Conservation (phyloP, 1,140 invertebrate genomes). For the Caenorhabditis tropicalis region DNA sequence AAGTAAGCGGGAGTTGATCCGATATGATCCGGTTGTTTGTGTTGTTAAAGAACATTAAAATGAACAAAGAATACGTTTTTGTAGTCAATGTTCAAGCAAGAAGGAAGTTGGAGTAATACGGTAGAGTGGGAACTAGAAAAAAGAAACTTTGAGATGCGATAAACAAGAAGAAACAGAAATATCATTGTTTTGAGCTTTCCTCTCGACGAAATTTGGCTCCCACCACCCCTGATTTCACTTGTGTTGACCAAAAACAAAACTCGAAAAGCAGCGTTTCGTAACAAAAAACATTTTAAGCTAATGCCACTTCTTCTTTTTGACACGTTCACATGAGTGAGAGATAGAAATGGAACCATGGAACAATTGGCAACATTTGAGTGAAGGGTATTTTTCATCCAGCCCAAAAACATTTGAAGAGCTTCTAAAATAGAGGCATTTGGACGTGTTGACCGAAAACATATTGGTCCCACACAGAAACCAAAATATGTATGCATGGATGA, state of each 20-base stretch:
- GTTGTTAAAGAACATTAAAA: not conserved
- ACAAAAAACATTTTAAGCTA: not conserved
- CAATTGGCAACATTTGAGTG: slow-evolving; percentile 14
- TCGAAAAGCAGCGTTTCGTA: not conserved
- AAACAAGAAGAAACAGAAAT: not conserved
- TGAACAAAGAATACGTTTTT: slow-evolving; percentile 15
- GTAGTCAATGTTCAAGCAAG: not conserved
- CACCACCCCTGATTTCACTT: no score
- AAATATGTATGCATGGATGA: slow-evolving; percentile 38
- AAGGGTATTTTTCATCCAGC: not conserved
- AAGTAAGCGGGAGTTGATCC: slow-evolving; percentile 20
- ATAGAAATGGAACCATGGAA: slow-evolving; percentile 3
- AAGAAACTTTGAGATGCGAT: not conserved
- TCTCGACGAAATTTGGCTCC: no score
- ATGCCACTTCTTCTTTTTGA: slow-evolving; percentile 7
- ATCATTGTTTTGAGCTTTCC: no score
- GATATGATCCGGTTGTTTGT: slow-evolving; percentile 13
- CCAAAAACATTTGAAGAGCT: slow-evolving; percentile 31
- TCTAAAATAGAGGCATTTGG: slow-evolving; percentile 16
- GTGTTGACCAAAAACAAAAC: not conserved
- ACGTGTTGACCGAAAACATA: slow-evolving; percentile 15
- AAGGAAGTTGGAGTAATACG: not conserved
- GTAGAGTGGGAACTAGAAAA: not conserved
- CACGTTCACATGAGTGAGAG: not conserved
- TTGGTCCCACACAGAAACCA: slow-evolving; percentile 33